Percentiles rank a stretch among this genome's conserved stretches.
Conservation (phyloP, 2,888 invertebrate species). For the Heteromyza rotundicornis region DNA sequence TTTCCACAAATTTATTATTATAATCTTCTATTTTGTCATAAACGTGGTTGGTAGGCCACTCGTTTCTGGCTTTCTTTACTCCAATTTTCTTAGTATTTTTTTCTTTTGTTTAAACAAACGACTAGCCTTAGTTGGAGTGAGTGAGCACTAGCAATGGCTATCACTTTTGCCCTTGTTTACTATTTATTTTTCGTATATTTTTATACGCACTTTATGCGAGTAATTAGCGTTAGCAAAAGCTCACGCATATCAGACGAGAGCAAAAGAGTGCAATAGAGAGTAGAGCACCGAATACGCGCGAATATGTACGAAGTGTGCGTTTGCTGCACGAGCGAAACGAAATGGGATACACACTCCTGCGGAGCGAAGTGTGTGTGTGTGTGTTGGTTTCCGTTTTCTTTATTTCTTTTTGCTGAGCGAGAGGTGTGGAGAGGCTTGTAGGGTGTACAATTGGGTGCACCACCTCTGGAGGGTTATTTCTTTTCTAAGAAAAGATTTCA, state of each 20-base stretch:
- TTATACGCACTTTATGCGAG: conserved; percentile 9
- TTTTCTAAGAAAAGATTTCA: too few species aligned
- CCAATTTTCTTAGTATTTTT: conserved; percentile 7
- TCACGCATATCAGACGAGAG: not conserved
- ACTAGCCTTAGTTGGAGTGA: not conserved
- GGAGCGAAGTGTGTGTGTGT: not conserved
- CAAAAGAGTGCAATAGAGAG: not conserved
- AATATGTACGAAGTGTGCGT: not conserved
- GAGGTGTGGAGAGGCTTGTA: too few species aligned
- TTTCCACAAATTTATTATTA: conserved; percentile 7
- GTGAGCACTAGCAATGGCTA: not conserved
- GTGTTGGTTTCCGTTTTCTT: conserved; percentile 18
- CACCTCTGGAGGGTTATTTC: too few species aligned
- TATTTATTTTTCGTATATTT: not conserved
- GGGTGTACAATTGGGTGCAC: too few species aligned
- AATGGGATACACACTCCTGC: conserved; percentile 5
- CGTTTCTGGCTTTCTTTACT: not conserved
- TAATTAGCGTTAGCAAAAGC: not conserved
- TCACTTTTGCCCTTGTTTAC: conserved; percentile 9
- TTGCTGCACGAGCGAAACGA: not conserved
- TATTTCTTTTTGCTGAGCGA: too few species aligned
- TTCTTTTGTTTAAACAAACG: conserved; percentile 18
- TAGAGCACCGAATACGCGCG: not conserved
- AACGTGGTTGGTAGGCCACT: not conserved
- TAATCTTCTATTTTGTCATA: not conserved